Conservation (phyloP, 2,113 vertebrate species). For the Turdus rufiventris region DNA sequence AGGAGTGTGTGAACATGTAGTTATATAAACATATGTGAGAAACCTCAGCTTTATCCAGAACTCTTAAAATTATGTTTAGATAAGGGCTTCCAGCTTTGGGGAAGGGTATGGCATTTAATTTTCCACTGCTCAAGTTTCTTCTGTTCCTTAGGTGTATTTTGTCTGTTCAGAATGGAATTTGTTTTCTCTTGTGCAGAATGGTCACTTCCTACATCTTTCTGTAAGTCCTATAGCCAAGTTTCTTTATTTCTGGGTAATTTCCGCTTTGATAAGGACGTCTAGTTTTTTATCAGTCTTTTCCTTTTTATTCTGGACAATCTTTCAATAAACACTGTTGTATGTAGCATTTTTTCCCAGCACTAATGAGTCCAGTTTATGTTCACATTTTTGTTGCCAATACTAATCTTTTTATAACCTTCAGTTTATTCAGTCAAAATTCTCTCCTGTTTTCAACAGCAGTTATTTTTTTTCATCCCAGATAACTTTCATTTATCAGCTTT, state of each 20-base stretch:
- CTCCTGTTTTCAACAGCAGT: not conserved
- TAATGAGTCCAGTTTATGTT: not conserved
- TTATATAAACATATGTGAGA: not conserved
- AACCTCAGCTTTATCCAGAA: not conserved
- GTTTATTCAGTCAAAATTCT: not conserved
- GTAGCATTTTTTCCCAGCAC: not conserved
- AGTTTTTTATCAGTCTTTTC: not conserved
- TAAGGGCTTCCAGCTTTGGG: not conserved
- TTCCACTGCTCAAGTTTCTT: not conserved
- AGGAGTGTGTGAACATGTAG: not conserved
- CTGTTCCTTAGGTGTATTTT: not conserved
- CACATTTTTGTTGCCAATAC: not conserved
- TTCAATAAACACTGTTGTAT: not conserved
- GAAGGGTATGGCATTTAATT: not conserved
- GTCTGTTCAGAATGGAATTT: not conserved
- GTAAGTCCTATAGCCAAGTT: not conserved
- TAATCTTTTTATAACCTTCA: not conserved
- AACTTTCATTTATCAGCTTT: not conserved
- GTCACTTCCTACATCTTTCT: not conserved
- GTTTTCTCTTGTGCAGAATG: not conserved
- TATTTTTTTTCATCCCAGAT: not conserved
- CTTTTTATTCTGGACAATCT: not conserved
- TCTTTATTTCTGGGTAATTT: not conserved
- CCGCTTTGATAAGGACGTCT: not conserved
- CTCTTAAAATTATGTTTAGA: not conserved